Evolutionary conservation across 2,888 invertebrate genomes (phyloP).

Genomic region (Diarsia rubi): DNA sequence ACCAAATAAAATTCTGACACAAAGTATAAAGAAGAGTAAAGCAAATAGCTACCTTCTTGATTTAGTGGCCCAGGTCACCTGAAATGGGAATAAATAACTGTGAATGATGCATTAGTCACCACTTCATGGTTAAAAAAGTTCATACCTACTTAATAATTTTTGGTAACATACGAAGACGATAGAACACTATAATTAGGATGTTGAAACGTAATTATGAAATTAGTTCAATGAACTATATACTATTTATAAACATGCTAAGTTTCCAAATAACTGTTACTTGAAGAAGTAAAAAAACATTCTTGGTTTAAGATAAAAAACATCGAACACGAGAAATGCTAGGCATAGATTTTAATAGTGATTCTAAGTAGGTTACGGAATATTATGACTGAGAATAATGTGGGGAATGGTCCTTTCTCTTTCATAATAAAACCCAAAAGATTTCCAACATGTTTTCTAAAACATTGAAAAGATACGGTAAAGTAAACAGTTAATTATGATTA

Average conservation of each 20-base stretch:
- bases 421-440: slow-evolving; percentile 51
- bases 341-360: slow-evolving; percentile 62
- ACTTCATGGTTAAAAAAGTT: slow-evolving; percentile 12
- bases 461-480: slow-evolving; percentile 15
- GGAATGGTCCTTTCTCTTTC: slow-evolving; percentile 82
- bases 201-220: slow-evolving; percentile 45
- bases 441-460: slow-evolving; percentile 26
- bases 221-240: slow-evolving; percentile 61
- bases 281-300: slow-evolving; percentile 3
- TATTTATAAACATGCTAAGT: slow-evolving; percentile 28
- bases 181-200: slow-evolving; percentile 3
- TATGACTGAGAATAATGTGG: slow-evolving; percentile 66
- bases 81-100: slow-evolving; percentile 50
- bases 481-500: slow-evolving; percentile 41
- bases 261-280: slow-evolving; percentile 3
- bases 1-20: neutral
- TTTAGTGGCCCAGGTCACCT: slow-evolving; percentile 76
- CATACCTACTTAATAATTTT: slow-evolving; percentile 1
- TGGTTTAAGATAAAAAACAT: neutral
- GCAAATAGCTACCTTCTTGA: slow-evolving; percentile 68
- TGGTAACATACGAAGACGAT: slow-evolving; percentile 6
- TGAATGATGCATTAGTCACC: slow-evolving; percentile 32
- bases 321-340: slow-evolving; percentile 28
- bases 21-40: slow-evolving; percentile 9
- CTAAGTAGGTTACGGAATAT: slow-evolving; percentile 78